These are phyloP conservation scores for Callyntrura sp. DNA, from an alignment of 2,888 invertebrate genomes.

Conservation along the genomic window DNA sequence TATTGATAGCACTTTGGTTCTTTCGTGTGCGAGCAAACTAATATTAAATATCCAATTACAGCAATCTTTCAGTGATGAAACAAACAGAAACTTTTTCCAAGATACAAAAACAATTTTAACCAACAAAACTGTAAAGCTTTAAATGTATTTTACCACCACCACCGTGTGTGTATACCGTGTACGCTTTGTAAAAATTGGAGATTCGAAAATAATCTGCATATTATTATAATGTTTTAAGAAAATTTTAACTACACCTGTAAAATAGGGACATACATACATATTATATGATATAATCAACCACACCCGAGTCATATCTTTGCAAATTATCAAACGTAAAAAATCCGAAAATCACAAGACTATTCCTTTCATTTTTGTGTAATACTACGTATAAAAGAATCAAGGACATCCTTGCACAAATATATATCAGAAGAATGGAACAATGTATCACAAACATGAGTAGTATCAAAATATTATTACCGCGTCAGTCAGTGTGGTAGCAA, in stretches of 20 bases:
- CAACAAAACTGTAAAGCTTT: constrained; percentile 37
- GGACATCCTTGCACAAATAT: neutral
- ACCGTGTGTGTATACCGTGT: constrained; percentile 10
- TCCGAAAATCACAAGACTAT: neutral
- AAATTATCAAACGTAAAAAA: constrained; percentile 11
- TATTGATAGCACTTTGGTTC: no score
- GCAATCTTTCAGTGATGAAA: constrained; percentile 12
- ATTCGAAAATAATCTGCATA: neutral
- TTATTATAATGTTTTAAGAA: no score
- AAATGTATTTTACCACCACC: constrained; percentile 22
- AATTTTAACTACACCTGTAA: neutral
- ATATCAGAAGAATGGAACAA: constrained; percentile 1
- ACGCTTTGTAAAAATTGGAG: constrained; percentile 2
- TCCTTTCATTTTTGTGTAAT: neutral
- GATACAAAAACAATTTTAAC: neutral
- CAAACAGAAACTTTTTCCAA: neutral
- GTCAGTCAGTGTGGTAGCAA: no score
- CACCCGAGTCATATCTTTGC: neutral
- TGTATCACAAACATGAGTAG: neutral
- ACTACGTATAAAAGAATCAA: neutral
- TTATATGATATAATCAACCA: neutral
- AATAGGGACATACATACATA: neutral
- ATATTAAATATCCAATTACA: neutral
- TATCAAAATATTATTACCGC: no score
- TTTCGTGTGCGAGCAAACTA: no score